These are phyloP conservation scores for Oryzias dopingdopingensis DNA, from an alignment of 2,797 vertebrate genomes.

Conservation along the genomic window DNA sequence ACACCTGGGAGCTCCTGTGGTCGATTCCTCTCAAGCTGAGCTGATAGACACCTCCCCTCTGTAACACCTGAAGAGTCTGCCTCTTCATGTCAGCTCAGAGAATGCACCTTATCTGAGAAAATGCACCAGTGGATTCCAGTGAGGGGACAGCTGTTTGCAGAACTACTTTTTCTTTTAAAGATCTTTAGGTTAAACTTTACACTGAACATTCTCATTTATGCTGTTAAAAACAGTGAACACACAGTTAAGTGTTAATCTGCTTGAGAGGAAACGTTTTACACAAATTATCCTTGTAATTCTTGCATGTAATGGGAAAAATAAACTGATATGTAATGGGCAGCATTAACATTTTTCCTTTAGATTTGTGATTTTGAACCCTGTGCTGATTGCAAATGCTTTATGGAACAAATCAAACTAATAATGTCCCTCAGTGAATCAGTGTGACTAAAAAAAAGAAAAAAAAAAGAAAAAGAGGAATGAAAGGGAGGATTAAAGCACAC, in stretches of 20 bases:
- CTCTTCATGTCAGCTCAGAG: constrained; percentile 45
- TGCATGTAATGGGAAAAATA: constrained; percentile 16
- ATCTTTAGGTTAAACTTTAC: constrained; percentile 1
- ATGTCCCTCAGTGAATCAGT: constrained; percentile 11
- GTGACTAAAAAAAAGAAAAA: not conserved
- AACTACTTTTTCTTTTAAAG: not conserved
- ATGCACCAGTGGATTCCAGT: constrained; percentile 34
- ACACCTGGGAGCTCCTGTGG: constrained; percentile 23
- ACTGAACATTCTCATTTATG: constrained; percentile 23
- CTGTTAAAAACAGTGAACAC: constrained; percentile 25
- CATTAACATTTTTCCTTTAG: constrained; percentile 11
- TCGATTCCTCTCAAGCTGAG: constrained; percentile 33
- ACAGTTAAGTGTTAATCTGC: no score
- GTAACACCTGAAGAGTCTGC: constrained; percentile 38
- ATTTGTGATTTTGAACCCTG: constrained; percentile 17
- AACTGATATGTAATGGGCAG: constrained; percentile 2
- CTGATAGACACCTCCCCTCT: constrained; percentile 19
- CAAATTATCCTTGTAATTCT: no score
- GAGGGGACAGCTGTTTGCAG: constrained; percentile 13
- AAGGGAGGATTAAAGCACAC: not conserved
- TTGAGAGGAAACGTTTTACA: no score
- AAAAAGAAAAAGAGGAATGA: constrained; percentile 3
- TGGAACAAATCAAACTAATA: constrained; percentile 44
- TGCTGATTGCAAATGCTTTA: constrained; percentile 34
- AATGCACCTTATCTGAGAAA: constrained; percentile 38